Evolutionary conservation across 2,113 vertebrate species (phyloP), one percentile per base, ranked within the genome.

Genomic region (Perognathus longimembris): DNA sequence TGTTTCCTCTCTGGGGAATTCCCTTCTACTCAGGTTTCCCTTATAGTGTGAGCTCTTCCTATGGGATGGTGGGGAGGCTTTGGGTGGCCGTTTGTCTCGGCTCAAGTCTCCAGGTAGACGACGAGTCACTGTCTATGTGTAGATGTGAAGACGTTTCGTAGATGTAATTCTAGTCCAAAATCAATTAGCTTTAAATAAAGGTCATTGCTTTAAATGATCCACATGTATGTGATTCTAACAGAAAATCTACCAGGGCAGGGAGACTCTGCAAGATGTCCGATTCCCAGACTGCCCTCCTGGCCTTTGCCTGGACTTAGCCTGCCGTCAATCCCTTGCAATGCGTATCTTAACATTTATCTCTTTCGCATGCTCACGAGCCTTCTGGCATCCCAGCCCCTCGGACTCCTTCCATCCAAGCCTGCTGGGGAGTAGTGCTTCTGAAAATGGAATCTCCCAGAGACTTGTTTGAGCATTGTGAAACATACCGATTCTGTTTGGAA

Each of bases 201-300:
- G 26, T 32, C 4, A 21, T 59, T 64, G 67, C n/a, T 7, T 10
- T 54, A 28, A 36, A 34, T 64, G 6, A 66, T 40, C 15, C 1
- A 32, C 76, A 7, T n/a, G 7, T 3, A 6, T 11, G 14, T 45
- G 34, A 18, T 61, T 90, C 1, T 28, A 18, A 14, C 0, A 61
- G 20, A 83, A 9, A 15, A 17, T 40, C 28, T 17, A 1, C 9
- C 14, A 83, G 74, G 80, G 17, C 15, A 32, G 9, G 6, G 70
- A 74, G 32, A 34, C 9, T 40, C 32, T 14, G 10, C 4, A 0
- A 36, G 2, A 0, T 2, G 20, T 38, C 34, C 6, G 5, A 17
- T 5, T 54, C 20, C 10, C 15, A n/a, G 1, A n/a, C 1, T n/a
- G 6, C 7, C 64, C 24, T 63, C 63, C n/a, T n/a, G 1, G 17